Evolutionary conservation across 2,888 invertebrate species (phyloP), one percentile per base, ranked within the genome.

Genomic region (Limenitis camilla): DNA sequence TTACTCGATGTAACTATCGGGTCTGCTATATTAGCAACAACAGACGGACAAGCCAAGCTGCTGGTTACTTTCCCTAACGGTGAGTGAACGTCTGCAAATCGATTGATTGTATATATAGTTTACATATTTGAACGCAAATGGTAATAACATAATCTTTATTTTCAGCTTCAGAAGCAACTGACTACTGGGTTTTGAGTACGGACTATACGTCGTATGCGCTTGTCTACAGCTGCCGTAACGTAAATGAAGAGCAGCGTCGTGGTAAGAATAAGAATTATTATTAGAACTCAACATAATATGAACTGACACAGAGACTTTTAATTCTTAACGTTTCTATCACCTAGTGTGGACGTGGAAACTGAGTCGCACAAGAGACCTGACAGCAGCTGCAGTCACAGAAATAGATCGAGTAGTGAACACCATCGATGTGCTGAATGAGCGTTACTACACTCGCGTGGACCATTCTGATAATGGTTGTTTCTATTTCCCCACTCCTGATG

Each of bases 161-260:
- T 62, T 10, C 49, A 70, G 70, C 46, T 7, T 45, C 62, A 5
- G 47, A 49, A 8, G 53, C 60, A 5, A 38, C 61, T 0, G 60
- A 65, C 10, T 71, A 71, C 48, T 71, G 70, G 68, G 58, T 69
- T 9, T 57, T 68, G 3, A 69, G 86, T 31, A 91, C 91, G 0
- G 91, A 92, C 67, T 92, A 92, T 65, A 75, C 76, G 0, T 79
- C 81, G 38, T 92, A 89, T 59, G 78, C 91, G 4, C 84, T 91
- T 0, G 89, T 91, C 1, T 92, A 90, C 83, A 89, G 90, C 31
- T 92, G 92, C 65, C 67, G 66, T 1, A 81, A 89, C 61, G 68
- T 84, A 33, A 77, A 77, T 46, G 62, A 72, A 7, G 62, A 85
- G 38, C 58, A 64, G 49, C 82, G 82, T 61, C 68, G 75, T 64